phyloP scores from a whole-genome alignment of 2,888 invertebrate genomes.

The Strigamia transsilvanica region DNA sequence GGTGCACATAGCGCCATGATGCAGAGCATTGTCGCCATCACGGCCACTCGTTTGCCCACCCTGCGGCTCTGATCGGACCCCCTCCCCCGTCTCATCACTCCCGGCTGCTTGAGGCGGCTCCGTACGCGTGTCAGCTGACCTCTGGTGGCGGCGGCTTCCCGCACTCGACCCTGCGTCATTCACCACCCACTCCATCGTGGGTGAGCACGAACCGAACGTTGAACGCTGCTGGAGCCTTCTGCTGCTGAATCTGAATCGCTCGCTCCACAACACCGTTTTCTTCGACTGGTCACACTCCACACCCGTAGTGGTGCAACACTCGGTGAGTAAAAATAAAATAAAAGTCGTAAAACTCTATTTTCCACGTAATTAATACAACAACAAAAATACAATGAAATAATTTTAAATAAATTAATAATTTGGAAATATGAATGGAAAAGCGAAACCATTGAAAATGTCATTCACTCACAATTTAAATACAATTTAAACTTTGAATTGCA shows the following conservation, averaged over 20 bases:
- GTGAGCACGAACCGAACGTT: slow-evolving; percentile 8
- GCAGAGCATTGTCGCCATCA: slow-evolving; percentile 27
- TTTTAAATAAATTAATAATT: not conserved
- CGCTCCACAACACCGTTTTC: not conserved
- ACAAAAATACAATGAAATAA: not conserved
- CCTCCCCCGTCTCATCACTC: not conserved
- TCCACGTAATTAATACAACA: not conserved
- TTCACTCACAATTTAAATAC: slow-evolving; percentile 2
- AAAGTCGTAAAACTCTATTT: not conserved
- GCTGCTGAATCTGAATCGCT: not conserved
- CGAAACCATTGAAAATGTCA: not conserved
- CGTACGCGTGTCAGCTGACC: slow-evolving; percentile 26
- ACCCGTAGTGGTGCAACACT: not conserved
- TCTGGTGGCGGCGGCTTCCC: slow-evolving; percentile 31
- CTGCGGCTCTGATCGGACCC: slow-evolving; percentile 10
- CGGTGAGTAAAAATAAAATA: not conserved
- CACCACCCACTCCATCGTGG: slow-evolving; percentile 35
- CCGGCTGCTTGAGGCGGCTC: slow-evolving; percentile 27
- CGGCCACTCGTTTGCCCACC: not conserved
- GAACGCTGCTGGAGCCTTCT: not conserved
- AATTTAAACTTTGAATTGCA: not conserved
- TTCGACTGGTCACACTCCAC: not conserved
- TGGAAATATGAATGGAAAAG: not conserved
- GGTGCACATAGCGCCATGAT: slow-evolving; percentile 4
- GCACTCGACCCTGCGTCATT: slow-evolving; percentile 34